Evolutionary conservation across 1,140 invertebrate species (phyloP).

Genomic region (Solenopsis invicta): DNA sequence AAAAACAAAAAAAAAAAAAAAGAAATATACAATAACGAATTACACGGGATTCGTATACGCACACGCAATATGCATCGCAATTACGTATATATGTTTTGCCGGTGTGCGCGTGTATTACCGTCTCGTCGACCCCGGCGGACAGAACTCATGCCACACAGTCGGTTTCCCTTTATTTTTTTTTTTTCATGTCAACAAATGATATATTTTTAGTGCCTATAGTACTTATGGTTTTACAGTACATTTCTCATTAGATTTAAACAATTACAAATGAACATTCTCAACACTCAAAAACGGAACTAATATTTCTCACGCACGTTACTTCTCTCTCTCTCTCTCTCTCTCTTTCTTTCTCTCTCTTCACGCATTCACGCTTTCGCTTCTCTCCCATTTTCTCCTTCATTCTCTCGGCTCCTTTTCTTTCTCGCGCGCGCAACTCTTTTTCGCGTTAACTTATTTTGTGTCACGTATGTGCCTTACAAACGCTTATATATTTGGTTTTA

Average conservation of each 20-base stretch:
- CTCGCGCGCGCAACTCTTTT: constrained; percentile 12
- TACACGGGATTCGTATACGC: constrained; percentile 9
- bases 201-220: constrained; percentile 84
- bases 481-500: constrained; percentile 60
- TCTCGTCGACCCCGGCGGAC: constrained; percentile 7
- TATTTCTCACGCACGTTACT: constrained; percentile 47
- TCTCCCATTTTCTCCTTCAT: not conserved
- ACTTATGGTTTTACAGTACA: constrained; percentile 82
- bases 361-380: constrained; percentile 7
- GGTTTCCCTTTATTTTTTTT: constrained; percentile 74
- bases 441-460: constrained; percentile 39
- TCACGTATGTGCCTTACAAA: constrained; percentile 61
- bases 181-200: constrained; percentile 84
- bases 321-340: constrained; percentile 7
- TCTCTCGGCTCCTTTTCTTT: constrained; percentile 6
- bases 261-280: constrained; percentile 82
- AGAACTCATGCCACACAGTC: constrained; percentile 60
- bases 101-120: not conserved
- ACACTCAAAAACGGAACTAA: constrained; percentile 81
- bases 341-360: constrained; percentile 17
- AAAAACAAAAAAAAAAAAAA: not conserved
- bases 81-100: constrained; percentile 3
- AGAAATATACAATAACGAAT: not conserved
- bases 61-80: constrained; percentile 33
- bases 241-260: constrained; percentile 83